phyloP scores from a whole-genome alignment of 2,797 vertebrate genomes.

The Coracias cyanogaster region DNA sequence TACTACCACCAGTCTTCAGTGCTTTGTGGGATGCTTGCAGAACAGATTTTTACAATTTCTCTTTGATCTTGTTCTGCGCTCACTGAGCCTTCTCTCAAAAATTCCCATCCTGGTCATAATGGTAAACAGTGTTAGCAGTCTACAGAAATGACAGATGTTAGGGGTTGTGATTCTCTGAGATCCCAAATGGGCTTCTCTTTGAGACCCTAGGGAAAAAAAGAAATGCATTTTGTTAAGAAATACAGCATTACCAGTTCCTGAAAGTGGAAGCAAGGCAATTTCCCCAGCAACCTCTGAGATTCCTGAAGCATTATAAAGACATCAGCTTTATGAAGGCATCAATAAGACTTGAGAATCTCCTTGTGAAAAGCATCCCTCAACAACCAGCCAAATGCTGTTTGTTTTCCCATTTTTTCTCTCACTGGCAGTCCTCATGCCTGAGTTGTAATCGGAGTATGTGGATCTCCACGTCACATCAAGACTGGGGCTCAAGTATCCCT shows the following conservation, averaged over 20 bases:
- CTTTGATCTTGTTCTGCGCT: rapidly evolving
- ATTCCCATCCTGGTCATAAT: not conserved
- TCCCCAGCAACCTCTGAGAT: not conserved
- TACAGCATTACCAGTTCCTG: not conserved
- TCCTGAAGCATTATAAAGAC: not conserved
- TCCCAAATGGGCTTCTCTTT: not conserved
- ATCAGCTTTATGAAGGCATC: not conserved
- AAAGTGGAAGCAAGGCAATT: not conserved
- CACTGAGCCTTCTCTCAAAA: not conserved
- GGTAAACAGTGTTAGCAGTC: not conserved
- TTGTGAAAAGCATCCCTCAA: not conserved
- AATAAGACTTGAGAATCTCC: not conserved
- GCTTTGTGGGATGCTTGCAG: not conserved
- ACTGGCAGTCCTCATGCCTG: rapidly evolving
- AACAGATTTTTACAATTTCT: not conserved
- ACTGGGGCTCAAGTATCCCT: not conserved
- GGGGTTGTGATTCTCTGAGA: not conserved
- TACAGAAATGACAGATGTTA: not conserved
- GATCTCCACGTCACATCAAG: not conserved
- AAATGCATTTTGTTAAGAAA: not conserved
- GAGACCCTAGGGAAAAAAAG: not conserved
- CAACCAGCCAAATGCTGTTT: not conserved
- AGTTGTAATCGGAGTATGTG: not conserved
- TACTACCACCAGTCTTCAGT: not conserved
- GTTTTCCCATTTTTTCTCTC: not conserved